A percentile compares a stretch with the other conserved stretches of the same genome.
These are phyloP conservation scores for Callinectes sapidus DNA, from an alignment of 2,888 invertebrate genomes.

Conservation along the genomic window DNA sequence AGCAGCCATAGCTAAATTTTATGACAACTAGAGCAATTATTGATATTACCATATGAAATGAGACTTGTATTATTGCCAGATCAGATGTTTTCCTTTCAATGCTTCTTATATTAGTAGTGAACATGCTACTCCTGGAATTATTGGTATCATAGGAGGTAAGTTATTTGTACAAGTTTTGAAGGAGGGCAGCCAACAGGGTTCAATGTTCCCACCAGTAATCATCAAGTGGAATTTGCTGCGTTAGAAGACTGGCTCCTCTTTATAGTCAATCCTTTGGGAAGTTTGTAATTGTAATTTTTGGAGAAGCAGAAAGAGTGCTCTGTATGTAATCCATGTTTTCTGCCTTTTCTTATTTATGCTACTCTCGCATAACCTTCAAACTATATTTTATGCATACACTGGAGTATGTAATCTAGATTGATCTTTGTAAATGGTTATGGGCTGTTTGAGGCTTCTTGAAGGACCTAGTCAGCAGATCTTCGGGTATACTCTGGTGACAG, in stretches of 20 bases:
- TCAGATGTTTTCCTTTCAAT: background rate
- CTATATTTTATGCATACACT: slow-evolving; percentile 54
- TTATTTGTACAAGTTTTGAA: background rate
- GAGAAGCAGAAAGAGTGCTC: background rate
- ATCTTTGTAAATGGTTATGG: slow-evolving; percentile 59
- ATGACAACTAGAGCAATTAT: background rate
- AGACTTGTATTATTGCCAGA: background rate
- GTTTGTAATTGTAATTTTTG: slow-evolving; percentile 22
- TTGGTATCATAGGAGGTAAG: background rate
- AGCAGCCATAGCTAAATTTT: background rate
- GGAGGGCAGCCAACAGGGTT: slow-evolving; percentile 21
- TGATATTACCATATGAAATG: background rate
- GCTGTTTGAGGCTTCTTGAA: slow-evolving; percentile 55
- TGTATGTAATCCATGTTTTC: slow-evolving; percentile 29
- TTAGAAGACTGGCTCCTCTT: slow-evolving; percentile 29
- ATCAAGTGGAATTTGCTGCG: background rate
- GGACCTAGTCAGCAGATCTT: slow-evolving; percentile 65
- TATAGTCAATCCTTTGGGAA: slow-evolving; percentile 26
- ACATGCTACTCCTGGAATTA: background rate
- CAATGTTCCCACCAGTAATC: background rate
- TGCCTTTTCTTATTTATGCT: slow-evolving; percentile 19
- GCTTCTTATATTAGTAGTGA: background rate
- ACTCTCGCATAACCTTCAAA: slow-evolving; percentile 19
- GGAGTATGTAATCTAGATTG: slow-evolving; percentile 55
- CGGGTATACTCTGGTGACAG: slow-evolving; percentile 68